A percentile compares a stretch with the other conserved stretches of the same genome.
Conservation (phyloP, 2,113 vertebrate genomes). For the Sylvietta virens region DNA sequence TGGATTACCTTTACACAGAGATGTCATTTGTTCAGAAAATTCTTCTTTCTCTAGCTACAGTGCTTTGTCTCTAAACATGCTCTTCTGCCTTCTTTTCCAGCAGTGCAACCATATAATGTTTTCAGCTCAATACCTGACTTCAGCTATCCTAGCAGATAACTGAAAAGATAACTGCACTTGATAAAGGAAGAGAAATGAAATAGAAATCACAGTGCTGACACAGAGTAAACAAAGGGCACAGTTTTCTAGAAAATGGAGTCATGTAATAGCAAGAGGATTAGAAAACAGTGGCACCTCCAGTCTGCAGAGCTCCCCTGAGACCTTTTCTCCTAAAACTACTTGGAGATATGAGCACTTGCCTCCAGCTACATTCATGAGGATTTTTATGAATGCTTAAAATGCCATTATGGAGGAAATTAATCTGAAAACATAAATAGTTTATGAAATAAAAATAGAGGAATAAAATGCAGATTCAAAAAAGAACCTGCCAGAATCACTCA, state of each 20-base stretch:
- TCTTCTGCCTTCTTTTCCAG: background rate
- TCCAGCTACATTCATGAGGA: background rate
- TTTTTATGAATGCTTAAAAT: background rate
- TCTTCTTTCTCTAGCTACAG: background rate
- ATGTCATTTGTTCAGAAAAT: slow-evolving; percentile 1
- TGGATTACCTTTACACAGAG: background rate
- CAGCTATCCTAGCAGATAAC: background rate
- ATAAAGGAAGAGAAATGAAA: background rate
- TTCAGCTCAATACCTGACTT: background rate
- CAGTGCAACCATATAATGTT: background rate
- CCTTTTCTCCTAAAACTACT: background rate
- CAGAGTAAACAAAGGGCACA: background rate
- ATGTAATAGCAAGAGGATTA: background rate
- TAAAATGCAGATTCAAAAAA: background rate
- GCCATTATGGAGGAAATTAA: background rate
- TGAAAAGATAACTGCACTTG: background rate
- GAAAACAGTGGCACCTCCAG: background rate
- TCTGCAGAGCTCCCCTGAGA: background rate
- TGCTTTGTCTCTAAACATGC: background rate
- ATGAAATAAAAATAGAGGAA: background rate
- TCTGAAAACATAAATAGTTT: background rate
- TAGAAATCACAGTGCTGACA: background rate
- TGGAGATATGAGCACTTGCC: background rate
- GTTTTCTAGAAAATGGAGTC: background rate
- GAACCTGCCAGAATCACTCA: background rate